These are phyloP conservation scores for Alsophila aescularia DNA, from an alignment of 2,888 invertebrate genomes.

Conservation along the genomic window DNA sequence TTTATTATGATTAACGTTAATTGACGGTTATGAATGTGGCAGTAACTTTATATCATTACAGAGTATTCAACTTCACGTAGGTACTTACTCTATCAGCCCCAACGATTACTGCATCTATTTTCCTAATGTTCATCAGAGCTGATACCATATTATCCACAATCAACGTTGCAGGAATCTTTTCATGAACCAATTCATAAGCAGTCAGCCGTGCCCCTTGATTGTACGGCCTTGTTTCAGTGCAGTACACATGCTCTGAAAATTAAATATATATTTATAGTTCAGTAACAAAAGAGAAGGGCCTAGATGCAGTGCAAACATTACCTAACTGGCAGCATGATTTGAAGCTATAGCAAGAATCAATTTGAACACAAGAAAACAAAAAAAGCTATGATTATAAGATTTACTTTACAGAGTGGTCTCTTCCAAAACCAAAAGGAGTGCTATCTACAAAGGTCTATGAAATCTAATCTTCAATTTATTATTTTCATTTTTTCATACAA, in stretches of 20 bases:
- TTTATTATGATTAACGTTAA: no score
- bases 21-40: no score
- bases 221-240: constrained; percentile 99
- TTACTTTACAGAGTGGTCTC: no score
- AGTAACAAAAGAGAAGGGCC: not conserved
- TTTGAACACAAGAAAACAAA: not conserved
- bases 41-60: not conserved
- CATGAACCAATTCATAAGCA: constrained; percentile 96
- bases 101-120: constrained; percentile 96
- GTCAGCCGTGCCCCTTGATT: constrained; percentile 98
- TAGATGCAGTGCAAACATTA: no score
- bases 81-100: constrained; percentile 95
- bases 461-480: no score
- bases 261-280: not conserved
- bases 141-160: constrained; percentile 98
- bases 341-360: not conserved
- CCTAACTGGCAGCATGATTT: not conserved
- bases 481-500: no score
- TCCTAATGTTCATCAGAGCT: constrained; percentile 92
- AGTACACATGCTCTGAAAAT: constrained; percentile 92
- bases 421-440: no score
- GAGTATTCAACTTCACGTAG: not conserved
- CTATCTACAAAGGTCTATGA: no score
- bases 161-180: constrained; percentile 95
- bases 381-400: no score